phyloP scores from a whole-genome alignment of 1,140 invertebrate species.

The Scaptodrosophila lebanonensis region DNA sequence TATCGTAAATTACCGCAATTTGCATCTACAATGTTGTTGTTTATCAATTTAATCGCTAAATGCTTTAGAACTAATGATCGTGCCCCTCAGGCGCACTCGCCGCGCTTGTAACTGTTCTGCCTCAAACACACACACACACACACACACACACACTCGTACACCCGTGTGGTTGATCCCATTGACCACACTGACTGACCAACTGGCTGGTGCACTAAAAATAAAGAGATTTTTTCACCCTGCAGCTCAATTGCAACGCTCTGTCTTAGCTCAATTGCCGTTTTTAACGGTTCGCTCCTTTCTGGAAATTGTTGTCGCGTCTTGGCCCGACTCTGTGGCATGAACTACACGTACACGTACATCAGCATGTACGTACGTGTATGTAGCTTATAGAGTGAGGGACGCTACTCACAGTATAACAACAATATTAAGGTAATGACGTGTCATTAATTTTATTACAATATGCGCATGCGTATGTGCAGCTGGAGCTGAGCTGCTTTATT shows the following conservation, averaged over 20 bases:
- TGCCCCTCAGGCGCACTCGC: background rate
- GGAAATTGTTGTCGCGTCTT: constrained; percentile 1
- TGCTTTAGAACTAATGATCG: constrained; percentile 72
- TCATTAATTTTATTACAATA: constrained; percentile 77
- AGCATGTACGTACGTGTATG: no score
- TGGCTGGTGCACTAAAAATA: constrained; percentile 59
- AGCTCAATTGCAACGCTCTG: constrained; percentile 34
- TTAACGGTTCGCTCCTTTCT: constrained; percentile 31
- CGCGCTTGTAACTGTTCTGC: background rate
- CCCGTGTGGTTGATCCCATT: no score
- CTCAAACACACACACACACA: no score
- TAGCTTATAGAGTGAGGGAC: constrained; percentile 21
- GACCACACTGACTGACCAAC: no score
- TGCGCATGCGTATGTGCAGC: constrained; percentile 45
- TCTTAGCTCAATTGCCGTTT: background rate
- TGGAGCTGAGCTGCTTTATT: background rate
- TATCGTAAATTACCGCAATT: constrained; percentile 72
- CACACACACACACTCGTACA: no score
- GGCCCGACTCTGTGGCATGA: no score
- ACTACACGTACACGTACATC: no score
- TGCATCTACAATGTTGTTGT: constrained; percentile 75
- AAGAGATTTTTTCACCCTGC: constrained; percentile 68
- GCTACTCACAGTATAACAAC: constrained; percentile 68
- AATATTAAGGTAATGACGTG: constrained; percentile 77
- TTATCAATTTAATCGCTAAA: constrained; percentile 75